phyloP scores from a whole-genome alignment of 2,888 invertebrate genomes.

The Sinohyriopsis cumingii region DNA sequence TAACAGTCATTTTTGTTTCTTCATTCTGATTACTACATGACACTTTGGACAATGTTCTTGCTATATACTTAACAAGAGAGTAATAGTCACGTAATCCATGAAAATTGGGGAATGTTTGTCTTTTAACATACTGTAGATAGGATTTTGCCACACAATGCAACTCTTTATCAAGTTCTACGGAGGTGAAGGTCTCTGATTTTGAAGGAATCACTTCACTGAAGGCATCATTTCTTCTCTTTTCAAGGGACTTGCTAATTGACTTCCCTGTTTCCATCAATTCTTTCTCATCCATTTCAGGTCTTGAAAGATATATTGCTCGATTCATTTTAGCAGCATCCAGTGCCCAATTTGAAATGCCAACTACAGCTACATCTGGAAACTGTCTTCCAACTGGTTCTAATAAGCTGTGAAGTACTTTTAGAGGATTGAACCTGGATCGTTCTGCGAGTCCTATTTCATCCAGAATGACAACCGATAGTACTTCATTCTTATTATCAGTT shows the following conservation, averaged over 20 bases:
- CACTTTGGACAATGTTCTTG: constrained; percentile 1
- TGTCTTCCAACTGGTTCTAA: constrained; percentile 45
- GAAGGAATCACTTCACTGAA: neutral
- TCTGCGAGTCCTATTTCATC: constrained; percentile 63
- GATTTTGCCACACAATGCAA: constrained; percentile 21
- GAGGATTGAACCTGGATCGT: constrained; percentile 53
- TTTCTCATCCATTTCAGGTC: constrained; percentile 49
- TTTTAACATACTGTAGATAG: constrained; percentile 16
- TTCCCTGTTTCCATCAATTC: constrained; percentile 47
- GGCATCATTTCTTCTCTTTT: neutral
- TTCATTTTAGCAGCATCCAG: constrained; percentile 64
- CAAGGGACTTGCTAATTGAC: constrained; percentile 43
- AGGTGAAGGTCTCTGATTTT: too few relatives aligned
- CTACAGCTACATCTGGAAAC: constrained; percentile 50
- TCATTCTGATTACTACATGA: neutral
- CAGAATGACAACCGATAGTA: constrained; percentile 52
- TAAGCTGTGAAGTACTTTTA: constrained; percentile 55
- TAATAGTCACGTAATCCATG: constrained; percentile 49
- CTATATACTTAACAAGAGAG: constrained; percentile 29
- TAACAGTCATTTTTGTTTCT: constrained; percentile 13
- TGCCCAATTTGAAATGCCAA: constrained; percentile 57
- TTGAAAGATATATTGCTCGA: constrained; percentile 55
- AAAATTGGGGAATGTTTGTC: constrained; percentile 37
- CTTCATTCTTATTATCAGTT: constrained; percentile 33
- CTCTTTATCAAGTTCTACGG: constrained; percentile 8